These are phyloP conservation scores for Talpa occidentalis DNA, from an alignment of 2,113 vertebrate genomes.

Conservation along the genomic window DNA sequence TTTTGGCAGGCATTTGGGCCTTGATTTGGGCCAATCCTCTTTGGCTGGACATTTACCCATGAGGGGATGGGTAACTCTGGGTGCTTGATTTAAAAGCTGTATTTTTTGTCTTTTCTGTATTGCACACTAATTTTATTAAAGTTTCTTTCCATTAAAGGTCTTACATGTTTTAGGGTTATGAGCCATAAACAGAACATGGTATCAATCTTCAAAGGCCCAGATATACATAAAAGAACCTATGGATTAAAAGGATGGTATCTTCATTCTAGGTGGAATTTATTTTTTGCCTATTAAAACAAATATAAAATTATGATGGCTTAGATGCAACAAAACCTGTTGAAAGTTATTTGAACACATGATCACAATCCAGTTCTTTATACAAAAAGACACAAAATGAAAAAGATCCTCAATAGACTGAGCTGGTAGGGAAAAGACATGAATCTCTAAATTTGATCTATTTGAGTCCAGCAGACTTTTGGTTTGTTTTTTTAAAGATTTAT, in stretches of 20 bases:
- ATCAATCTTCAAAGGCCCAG: not conserved
- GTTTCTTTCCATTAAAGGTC: too few relatives aligned
- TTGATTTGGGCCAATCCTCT: too few relatives aligned
- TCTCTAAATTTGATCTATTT: constrained; percentile 12
- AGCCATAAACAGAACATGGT: not conserved
- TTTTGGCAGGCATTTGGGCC: too few relatives aligned
- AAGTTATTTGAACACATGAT: not conserved
- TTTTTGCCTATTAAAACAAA: constrained; percentile 38
- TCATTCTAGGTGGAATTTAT: not conserved
- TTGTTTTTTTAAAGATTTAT: too few relatives aligned
- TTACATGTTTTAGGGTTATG: too few relatives aligned
- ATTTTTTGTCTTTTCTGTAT: too few relatives aligned
- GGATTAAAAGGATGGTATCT: not conserved
- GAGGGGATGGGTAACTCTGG: too few relatives aligned
- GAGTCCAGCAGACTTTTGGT: not conserved
- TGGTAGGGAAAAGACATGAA: not conserved
- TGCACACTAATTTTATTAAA: too few relatives aligned
- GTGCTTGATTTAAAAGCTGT: too few relatives aligned
- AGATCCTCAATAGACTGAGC: not conserved
- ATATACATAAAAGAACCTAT: not conserved
- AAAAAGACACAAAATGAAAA: not conserved
- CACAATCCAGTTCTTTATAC: not conserved
- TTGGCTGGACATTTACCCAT: too few relatives aligned
- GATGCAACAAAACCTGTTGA: constrained; percentile 36
- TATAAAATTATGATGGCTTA: constrained; percentile 18